Percentiles rank a stretch among this genome's conserved stretches.
Evolutionary conservation across 2,797 vertebrate genomes (phyloP).

Genomic region (Malurus splendens): DNA sequence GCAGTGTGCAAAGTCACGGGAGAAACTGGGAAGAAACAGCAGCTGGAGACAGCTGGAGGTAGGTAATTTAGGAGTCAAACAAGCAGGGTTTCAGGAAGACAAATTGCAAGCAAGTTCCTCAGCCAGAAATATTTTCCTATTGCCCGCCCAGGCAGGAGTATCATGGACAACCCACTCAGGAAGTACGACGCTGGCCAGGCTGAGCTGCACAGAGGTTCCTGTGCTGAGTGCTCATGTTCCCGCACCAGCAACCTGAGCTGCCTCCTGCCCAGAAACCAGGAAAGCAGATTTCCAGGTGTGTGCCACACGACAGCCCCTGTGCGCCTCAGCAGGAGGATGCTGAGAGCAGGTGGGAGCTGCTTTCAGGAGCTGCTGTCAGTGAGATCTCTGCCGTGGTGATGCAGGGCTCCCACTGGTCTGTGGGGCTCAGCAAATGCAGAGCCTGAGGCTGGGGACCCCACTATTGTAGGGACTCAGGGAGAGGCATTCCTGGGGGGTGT

Average conservation of each 20-base stretch:
- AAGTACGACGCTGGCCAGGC: background rate
- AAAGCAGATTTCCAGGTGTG: conserved; percentile 1
- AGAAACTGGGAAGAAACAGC: background rate
- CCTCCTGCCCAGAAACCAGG: background rate
- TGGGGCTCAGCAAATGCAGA: background rate
- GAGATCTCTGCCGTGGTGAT: background rate
- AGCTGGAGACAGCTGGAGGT: too few relatives aligned
- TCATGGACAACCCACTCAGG: rapidly evolving
- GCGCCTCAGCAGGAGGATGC: conserved; percentile 11
- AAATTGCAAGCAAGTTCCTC: background rate
- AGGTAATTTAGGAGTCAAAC: background rate
- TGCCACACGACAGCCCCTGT: background rate
- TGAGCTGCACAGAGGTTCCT: background rate
- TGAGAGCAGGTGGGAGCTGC: conserved; percentile 26
- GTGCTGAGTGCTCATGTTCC: background rate
- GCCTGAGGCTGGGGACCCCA: background rate
- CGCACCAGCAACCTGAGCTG: background rate
- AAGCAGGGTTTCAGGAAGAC: background rate
- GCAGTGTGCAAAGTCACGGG: background rate
- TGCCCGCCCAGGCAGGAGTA: background rate
- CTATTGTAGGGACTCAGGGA: background rate
- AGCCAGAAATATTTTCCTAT: background rate
- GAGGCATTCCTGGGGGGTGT: background rate
- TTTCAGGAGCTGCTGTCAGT: conserved; percentile 17
- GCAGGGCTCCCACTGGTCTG: background rate